Evolutionary conservation across 2,113 vertebrate genomes (phyloP), one percentile per base, ranked within the genome.

Genomic region (Triplophysa siluroides): DNA sequence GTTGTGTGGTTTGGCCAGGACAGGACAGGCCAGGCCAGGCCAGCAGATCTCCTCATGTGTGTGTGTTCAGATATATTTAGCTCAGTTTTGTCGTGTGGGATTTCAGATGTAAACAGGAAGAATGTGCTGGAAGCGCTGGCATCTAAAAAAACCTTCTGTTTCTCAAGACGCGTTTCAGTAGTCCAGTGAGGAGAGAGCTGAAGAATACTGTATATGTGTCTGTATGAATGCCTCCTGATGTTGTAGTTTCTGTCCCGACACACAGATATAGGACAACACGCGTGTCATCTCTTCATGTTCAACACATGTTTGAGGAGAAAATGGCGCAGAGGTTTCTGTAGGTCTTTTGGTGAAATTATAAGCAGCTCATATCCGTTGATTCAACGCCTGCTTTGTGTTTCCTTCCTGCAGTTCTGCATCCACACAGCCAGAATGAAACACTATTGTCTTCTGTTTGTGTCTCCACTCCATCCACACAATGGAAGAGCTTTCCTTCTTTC

Each of bases 301-400:
- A 88, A 64, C 61, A 38, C 76, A 85, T 81, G 87, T 88, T 87
- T 84, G 19, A 82, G 86, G 80, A 84, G 33, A 80, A 83, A 84
- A 76, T 83, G 76, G 84, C 73, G 86, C 84, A 89, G 85, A 67
- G 88, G 78, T 89, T 92, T 90, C 88, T 91, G 90, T 69, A 23
- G 71, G 65, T 83, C 69, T 88, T 87, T 85, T 87, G 88, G 84
- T 87, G 74, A 89, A 92, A 89, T 88, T 83, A 84, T 77, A 86
- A 83, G 76, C 86, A 90, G 83, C 80, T 79, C 82, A 89, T 85
- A 92, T 94, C 88, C 90, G 91, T 76, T 92, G 81, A 90, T 86
- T 94, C 78, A 92, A 92, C 88, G 91, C 87, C 84, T 91, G 84
- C 88, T 81, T 87, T 65, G 76, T 83, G 88, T 89, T 86, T 91